Evolutionary conservation across 64 coral and sea anemone genomes (phyloP), one percentile per base, ranked within the genome.

Genomic region (Porites lutea): DNA sequence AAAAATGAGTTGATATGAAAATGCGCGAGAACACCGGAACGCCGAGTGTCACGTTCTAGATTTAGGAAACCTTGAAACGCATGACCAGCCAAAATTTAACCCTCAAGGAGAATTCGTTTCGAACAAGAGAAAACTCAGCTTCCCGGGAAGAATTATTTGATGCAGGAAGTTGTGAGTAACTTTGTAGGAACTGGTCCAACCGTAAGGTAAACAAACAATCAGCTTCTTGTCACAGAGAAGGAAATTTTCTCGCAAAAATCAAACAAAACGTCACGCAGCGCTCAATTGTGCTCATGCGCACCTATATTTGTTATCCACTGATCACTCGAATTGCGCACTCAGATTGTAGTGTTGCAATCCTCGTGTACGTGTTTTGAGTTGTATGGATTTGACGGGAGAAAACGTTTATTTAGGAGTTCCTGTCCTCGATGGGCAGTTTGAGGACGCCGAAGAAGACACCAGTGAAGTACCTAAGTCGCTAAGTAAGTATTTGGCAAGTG

Each of bases 371-470:
- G 8, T 45, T 48, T 4, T 10, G 20, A 1, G 14, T 80, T 51
- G n/a, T 13, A 84, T 84, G 81, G 81, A 67, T 51, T 1, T 57
- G 11, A n/a, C 19, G 14, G 45, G 51, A 76, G 15, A 50, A n/a
- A 84, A 81, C 22, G 16, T 47, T 19, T 51, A 46, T 2, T 23
- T 61, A 2, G 47, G 50, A 13, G 1, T 66, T 67, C 52, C 81
- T 65, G 62, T 51, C 8, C 62, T 21, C 16, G 74, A 70, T 3
- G 95, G 92, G 58, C 95, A 97, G 59, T 97, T 97, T 94, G 95
- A 97, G 53, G 95, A 97, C 70, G 95, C 95, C 45, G 95, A 94
- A 67, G 95, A 94, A 52, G 95, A 97, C 48, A 44, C 59, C 13
- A 88, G 90, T 52, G 92, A 82, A 68, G 63, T 90, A 71, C 92